A percentile compares a stretch with the other conserved stretches of the same genome.
Conservation (phyloP, 2,797 vertebrate species). For the Taenioides sp. region DNA sequence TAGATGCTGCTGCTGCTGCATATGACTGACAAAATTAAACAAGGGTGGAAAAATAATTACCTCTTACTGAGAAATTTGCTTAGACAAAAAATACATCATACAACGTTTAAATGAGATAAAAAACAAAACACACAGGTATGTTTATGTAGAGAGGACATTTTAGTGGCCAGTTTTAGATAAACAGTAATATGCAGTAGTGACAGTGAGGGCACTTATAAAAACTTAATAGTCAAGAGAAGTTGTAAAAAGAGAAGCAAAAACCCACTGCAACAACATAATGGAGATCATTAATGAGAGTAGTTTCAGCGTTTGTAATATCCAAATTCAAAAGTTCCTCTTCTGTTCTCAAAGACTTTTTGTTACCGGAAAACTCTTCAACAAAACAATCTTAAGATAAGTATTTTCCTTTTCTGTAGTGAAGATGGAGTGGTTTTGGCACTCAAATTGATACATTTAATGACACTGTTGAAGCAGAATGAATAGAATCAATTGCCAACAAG, state of each 20-base stretch:
- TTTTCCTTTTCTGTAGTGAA: neutral
- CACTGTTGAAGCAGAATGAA: neutral
- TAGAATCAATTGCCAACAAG: neutral
- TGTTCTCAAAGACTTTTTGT: neutral
- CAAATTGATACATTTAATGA: neutral
- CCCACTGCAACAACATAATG: too few species aligned
- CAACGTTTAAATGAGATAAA: neutral
- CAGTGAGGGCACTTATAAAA: too few species aligned
- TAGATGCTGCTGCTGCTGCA: slow-evolving; percentile 30
- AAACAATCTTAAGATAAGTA: neutral
- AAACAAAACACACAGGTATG: too few species aligned
- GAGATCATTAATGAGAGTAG: neutral
- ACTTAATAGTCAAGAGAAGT: neutral
- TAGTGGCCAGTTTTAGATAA: too few species aligned
- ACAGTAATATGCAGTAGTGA: too few species aligned
- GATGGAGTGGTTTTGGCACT: neutral
- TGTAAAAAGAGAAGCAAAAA: neutral
- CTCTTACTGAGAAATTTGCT: neutral
- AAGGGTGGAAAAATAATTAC: neutral
- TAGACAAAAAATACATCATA: neutral
- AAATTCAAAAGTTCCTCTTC: neutral
- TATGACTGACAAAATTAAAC: slow-evolving; percentile 58
- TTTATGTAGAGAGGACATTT: too few species aligned
- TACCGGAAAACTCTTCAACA: neutral
- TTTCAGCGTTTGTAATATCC: neutral